Base-by-base conservation (phyloP, 2,113 vertebrate genomes). In the Lampris incognitus region DNA sequence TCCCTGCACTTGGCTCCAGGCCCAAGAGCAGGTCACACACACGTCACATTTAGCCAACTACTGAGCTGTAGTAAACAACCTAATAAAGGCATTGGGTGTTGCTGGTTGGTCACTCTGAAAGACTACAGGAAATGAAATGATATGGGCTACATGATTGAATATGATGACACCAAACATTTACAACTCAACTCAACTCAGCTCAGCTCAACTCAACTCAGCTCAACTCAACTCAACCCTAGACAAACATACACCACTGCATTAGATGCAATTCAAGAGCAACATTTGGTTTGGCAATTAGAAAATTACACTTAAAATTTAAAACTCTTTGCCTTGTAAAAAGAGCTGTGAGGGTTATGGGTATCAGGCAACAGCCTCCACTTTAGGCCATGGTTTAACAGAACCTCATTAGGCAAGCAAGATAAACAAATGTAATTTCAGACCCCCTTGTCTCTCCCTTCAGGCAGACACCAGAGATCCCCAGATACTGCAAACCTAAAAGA, bases 81-180 rank as follows among this genome's bases (percentile, higher is more conserved):
- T 46, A 46, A 4, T 5, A 46, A 49, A 76, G 41, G 69, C 76
- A 51, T 0, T 9, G 9, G 62, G 37, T 48, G 54, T 70, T 69
- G 73, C 42, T 42, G 61, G 59, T 10, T 51, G 11, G 68, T 86
- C 24, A 59, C 40, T 69, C 41, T 37, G 1, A 1, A 58, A 63
- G n/a, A 13, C 51, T 54, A n/a, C 24, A 24, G 24, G 24, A 24
- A 24, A 24, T 24, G 24, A 24, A 24, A 24, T 24, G 24, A 24
- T 0, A 24, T 24, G 24, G 24, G 24, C 24, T 24, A 24, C 24
- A 24, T 24, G 24, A 24, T 24, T 24, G 24, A 54, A 56, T 60
- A 58, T 51, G 71, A 66, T 61, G 13, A 62, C 58, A 79, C 51
- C 24, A 9, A 48, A 54, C 56, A 78, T n/a, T 0, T 76, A 75